These are phyloP conservation scores for Seriola quinqueradiata DNA, from an alignment of 2,113 vertebrate species.

Conservation along the genomic window DNA sequence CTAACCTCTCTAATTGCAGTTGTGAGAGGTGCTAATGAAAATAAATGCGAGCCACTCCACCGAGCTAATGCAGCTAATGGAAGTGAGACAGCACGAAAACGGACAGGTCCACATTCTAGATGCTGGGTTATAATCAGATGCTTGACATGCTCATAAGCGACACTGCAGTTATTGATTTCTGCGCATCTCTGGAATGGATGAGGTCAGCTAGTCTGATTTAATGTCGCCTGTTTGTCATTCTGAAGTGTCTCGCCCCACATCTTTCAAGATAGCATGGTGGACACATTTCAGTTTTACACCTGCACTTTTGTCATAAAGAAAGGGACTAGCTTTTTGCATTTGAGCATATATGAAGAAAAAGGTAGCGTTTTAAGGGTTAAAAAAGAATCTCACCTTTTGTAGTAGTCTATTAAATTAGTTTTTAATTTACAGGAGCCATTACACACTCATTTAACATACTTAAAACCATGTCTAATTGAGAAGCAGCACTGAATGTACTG, in stretches of 20 bases:
- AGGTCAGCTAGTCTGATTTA: constrained; percentile 41
- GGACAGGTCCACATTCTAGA: constrained; percentile 51
- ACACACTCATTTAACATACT: constrained; percentile 12
- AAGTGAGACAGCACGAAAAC: constrained; percentile 59
- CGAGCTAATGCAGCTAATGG: constrained; percentile 77
- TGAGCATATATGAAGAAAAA: neutral
- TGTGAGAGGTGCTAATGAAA: constrained; percentile 79
- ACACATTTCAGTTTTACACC: neutral
- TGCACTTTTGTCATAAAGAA: neutral
- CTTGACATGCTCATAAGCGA: constrained; percentile 60
- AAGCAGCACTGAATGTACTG: constrained; percentile 9
- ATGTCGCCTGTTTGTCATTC: constrained; percentile 41
- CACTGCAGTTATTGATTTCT: constrained; percentile 56
- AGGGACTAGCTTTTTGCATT: neutral
- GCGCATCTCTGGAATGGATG: constrained; percentile 37
- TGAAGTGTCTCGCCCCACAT: constrained; percentile 5
- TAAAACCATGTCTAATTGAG: constrained; percentile 21
- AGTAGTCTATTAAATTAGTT: neutral
- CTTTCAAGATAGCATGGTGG: neutral
- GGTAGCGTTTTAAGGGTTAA: neutral
- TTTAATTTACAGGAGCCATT: constrained; percentile 1
- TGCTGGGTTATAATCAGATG: constrained; percentile 62
- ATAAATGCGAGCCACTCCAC: constrained; percentile 73
- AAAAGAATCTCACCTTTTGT: neutral
- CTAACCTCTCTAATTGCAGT: constrained; percentile 72